Conservation (phyloP, 2,888 invertebrate genomes). For the Lasioglossum calceatum region DNA sequence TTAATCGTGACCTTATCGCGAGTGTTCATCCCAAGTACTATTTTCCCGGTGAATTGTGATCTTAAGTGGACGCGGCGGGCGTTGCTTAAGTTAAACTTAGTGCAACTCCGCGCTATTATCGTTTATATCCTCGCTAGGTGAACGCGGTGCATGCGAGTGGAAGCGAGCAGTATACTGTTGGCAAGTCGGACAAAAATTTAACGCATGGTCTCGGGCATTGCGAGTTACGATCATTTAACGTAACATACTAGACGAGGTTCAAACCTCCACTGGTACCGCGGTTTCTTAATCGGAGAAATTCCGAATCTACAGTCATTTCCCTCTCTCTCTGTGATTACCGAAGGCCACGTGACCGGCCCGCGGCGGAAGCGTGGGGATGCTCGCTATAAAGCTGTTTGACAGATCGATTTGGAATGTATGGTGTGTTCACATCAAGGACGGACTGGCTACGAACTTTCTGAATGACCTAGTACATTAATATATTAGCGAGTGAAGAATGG, state of each 20-base stretch:
- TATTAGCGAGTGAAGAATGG: no score
- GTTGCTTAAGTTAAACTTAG: not conserved
- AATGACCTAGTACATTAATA: no score
- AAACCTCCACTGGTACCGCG: not conserved
- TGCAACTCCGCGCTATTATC: not conserved
- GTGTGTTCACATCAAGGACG: no score
- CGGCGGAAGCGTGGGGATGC: no score
- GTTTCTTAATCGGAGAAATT: not conserved
- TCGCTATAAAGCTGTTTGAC: no score
- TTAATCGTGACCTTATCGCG: slow-evolving; percentile 28
- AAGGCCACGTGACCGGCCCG: no score
- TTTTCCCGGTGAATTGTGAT: slow-evolving; percentile 17
- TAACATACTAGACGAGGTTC: not conserved
- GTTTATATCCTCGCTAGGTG: not conserved
- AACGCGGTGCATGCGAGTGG: not conserved
- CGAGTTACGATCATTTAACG: not conserved
- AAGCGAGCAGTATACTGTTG: not conserved
- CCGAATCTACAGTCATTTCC: no score
- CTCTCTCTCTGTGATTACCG: no score
- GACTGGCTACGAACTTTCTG: no score
- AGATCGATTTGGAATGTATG: no score
- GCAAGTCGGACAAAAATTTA: not conserved
- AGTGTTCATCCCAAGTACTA: slow-evolving; percentile 9
- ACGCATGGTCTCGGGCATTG: not conserved
- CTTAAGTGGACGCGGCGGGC: slow-evolving; percentile 2